A percentile compares a stretch with the other conserved stretches of the same genome.
Conservation (phyloP, 37 sponge, comb jelly and placozoan species). For the Spongilla lacustris region DNA sequence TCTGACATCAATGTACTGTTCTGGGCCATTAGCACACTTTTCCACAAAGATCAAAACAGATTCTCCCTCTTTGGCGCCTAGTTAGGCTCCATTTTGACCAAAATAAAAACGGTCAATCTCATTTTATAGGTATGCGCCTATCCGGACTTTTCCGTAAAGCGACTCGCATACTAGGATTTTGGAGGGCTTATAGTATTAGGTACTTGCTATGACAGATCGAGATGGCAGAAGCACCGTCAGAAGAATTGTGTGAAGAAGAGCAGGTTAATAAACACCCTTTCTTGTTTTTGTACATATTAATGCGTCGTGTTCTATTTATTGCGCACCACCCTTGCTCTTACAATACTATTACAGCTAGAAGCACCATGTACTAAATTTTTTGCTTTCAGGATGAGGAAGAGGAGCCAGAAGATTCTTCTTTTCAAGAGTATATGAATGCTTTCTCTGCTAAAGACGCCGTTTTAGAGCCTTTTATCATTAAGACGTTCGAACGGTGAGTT, state of each 20-base stretch:
- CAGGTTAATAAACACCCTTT: neutral
- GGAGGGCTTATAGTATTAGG: neutral
- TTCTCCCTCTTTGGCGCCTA: slow-evolving; percentile 13
- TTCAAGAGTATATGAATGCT: slow-evolving; percentile 29
- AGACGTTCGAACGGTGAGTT: slow-evolving; percentile 80
- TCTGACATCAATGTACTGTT: slow-evolving; percentile 29
- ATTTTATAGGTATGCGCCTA: slow-evolving; percentile 19
- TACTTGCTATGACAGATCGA: neutral
- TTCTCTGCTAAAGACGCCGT: slow-evolving; percentile 78
- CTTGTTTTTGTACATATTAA: neutral
- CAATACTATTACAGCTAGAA: too few relatives aligned
- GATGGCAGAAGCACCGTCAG: slow-evolving; percentile 53
- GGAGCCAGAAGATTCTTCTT: slow-evolving; percentile 25
- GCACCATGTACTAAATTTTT: neutral
- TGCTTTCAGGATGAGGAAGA: slow-evolving; percentile 8
- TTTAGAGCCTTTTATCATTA: slow-evolving; percentile 75
- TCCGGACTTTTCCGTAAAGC: slow-evolving; percentile 32
- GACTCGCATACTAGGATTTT: slow-evolving; percentile 1
- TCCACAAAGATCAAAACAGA: slow-evolving; percentile 38
- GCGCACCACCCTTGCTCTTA: neutral
- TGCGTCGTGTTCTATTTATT: neutral
- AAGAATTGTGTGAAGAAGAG: slow-evolving; percentile 14
- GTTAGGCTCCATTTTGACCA: slow-evolving; percentile 23
- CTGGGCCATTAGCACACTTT: slow-evolving; percentile 21
- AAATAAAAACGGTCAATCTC: neutral